Conservation (phyloP, 1,140 invertebrate species). For the Zophobas morio region DNA sequence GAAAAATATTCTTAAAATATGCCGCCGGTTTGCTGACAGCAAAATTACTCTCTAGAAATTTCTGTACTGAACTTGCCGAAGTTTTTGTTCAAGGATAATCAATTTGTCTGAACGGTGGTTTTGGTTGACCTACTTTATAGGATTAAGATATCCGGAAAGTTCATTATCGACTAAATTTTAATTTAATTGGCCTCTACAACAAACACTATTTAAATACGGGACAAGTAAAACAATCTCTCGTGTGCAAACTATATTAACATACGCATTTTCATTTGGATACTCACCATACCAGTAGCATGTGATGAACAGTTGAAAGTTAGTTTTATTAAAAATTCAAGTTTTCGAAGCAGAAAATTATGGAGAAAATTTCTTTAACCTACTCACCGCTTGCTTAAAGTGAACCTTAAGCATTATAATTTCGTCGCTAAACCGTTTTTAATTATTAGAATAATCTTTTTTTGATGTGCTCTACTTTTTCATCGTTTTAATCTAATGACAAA, state of each 20-base stretch:
- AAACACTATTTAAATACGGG: conserved; percentile 51
- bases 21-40: too few relatives aligned
- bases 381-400: background rate
- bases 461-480: conserved; percentile 42
- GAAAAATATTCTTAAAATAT: too few relatives aligned
- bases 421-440: conserved; percentile 33
- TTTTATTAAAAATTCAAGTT: conserved; percentile 19
- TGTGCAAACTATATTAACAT: background rate
- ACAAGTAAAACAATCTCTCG: background rate
- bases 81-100: conserved; percentile 1
- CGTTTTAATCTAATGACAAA: conserved; percentile 37
- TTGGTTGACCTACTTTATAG: conserved; percentile 14
- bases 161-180: conserved; percentile 3
- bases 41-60: background rate
- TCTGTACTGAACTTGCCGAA: background rate
- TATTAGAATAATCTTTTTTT: conserved; percentile 35
- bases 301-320: conserved; percentile 1
- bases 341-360: conserved; percentile 39
- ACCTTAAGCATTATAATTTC: conserved; percentile 9
- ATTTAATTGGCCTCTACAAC: conserved; percentile 40
- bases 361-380: conserved; percentile 7
- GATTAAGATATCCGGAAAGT: background rate
- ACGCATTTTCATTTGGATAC: too few relatives aligned
- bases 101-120: conserved; percentile 6
- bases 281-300: background rate